These are phyloP conservation scores for Ranitomeya variabilis DNA, from an alignment of 2,113 vertebrate genomes.

Conservation along the genomic window DNA sequence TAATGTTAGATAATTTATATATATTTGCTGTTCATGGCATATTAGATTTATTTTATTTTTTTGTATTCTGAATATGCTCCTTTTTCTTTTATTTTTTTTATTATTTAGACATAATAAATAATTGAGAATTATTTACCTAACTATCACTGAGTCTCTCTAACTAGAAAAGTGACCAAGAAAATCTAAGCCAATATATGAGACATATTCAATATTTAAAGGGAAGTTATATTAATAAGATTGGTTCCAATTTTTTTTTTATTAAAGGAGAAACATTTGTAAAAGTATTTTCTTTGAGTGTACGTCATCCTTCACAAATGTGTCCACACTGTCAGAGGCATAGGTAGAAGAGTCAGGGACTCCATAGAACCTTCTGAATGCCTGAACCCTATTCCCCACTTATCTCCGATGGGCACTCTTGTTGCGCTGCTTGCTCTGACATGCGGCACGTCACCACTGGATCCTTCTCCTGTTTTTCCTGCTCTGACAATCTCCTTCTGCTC, in stretches of 20 bases:
- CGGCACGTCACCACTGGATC: too few relatives aligned
- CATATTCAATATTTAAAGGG: not conserved
- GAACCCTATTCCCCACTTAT: too few relatives aligned
- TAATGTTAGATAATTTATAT: too few relatives aligned
- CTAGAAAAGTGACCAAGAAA: not conserved
- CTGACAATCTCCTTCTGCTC: too few relatives aligned
- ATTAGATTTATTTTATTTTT: too few relatives aligned
- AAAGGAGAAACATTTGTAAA: not conserved
- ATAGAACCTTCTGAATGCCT: too few relatives aligned
- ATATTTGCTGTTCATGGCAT: too few relatives aligned
- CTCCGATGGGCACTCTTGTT: too few relatives aligned
- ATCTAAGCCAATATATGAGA: not conserved
- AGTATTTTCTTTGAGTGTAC: not conserved
- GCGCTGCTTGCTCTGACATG: too few relatives aligned
- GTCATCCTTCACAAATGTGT: not conserved
- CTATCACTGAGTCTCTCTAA: not conserved
- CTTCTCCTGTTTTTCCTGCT: too few relatives aligned
- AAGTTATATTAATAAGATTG: not conserved
- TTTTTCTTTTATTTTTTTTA: not conserved
- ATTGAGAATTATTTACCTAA: not conserved
- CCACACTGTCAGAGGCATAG: too few relatives aligned
- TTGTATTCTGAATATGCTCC: not conserved
- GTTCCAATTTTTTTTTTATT: not conserved
- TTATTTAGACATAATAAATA: not conserved
- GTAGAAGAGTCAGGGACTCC: too few relatives aligned